These are phyloP conservation scores for Sycophila texana DNA, from an alignment of 2,888 invertebrate genomes.

Conservation along the genomic window DNA sequence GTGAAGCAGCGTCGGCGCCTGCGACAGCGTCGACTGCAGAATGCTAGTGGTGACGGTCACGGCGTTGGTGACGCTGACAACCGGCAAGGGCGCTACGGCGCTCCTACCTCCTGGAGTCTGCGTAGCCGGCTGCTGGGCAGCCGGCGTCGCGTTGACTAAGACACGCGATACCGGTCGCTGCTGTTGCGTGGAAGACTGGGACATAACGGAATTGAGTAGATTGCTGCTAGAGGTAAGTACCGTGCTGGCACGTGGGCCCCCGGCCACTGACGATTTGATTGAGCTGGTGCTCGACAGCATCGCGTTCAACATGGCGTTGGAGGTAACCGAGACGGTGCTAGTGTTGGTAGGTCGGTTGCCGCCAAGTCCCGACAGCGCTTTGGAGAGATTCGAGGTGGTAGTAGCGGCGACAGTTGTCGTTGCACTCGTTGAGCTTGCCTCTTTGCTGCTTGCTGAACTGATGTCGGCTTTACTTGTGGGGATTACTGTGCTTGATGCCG, in stretches of 20 bases:
- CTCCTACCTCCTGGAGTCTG: slow-evolving; percentile 21
- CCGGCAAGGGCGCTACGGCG: not conserved
- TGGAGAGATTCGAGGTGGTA: slow-evolving; percentile 54
- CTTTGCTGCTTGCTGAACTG: slow-evolving; percentile 72
- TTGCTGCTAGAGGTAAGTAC: slow-evolving; percentile 70
- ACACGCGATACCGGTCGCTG: slow-evolving; percentile 66
- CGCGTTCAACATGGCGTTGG: slow-evolving; percentile 73
- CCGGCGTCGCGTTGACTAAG: slow-evolving; percentile 45
- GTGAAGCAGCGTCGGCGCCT: slow-evolving; percentile 70
- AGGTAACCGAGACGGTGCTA: slow-evolving; percentile 68
- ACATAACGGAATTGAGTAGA: slow-evolving; percentile 68
- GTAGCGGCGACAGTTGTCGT: slow-evolving; percentile 4
- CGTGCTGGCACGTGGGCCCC: slow-evolving; percentile 66
- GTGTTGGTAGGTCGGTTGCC: slow-evolving; percentile 35
- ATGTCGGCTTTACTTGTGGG: not conserved
- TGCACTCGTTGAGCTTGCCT: slow-evolving; percentile 67
- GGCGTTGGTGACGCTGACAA: slow-evolving; percentile 16
- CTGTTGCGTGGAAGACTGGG: slow-evolving; percentile 67
- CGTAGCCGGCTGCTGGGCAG: slow-evolving; percentile 22
- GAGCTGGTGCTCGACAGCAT: slow-evolving; percentile 72
- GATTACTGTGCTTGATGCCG: not conserved
- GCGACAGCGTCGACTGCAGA: slow-evolving; percentile 72
- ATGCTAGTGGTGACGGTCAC: slow-evolving; percentile 59
- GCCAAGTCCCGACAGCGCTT: not conserved
- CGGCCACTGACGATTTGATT: slow-evolving; percentile 69